Evolutionary conservation across 2,797 vertebrate genomes (phyloP).

Genomic region (Sandelia bainsii): DNA sequence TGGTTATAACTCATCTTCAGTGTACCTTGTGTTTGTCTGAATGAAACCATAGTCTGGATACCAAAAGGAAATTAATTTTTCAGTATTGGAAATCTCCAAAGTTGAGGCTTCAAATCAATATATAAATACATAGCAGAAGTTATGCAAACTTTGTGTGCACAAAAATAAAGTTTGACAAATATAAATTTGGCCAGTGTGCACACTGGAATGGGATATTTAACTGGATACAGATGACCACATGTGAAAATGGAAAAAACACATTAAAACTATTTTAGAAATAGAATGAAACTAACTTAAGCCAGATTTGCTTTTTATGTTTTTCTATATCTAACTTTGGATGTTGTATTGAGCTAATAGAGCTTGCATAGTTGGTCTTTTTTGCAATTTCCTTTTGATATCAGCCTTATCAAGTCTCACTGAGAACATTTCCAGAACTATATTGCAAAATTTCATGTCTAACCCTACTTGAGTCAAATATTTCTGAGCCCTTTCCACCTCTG

Average conservation of each 20-base stretch:
- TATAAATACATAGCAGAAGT: slow-evolving; percentile 19
- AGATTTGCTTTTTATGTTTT: background rate
- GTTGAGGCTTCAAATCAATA: slow-evolving; percentile 17
- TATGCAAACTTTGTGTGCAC: slow-evolving; percentile 33
- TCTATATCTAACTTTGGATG: background rate
- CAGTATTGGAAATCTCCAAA: slow-evolving; percentile 11
- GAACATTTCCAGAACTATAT: slow-evolving; percentile 10
- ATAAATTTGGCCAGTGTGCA: background rate
- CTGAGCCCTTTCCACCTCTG: slow-evolving; percentile 16
- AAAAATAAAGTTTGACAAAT: slow-evolving; percentile 9
- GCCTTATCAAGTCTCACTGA: background rate
- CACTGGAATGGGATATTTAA: background rate
- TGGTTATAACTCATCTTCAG: slow-evolving; percentile 15
- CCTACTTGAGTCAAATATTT: slow-evolving; percentile 20
- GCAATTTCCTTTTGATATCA: background rate
- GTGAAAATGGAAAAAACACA: background rate
- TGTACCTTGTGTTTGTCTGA: slow-evolving; percentile 7
- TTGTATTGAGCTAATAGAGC: background rate
- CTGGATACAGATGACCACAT: background rate
- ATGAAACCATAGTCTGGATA: background rate
- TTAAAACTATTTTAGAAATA: background rate
- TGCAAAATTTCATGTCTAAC: background rate
- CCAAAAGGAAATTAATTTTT: background rate
- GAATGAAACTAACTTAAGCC: background rate
- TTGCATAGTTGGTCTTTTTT: background rate